phyloP scores from a whole-genome alignment of 2,113 vertebrate genomes.

The Alectura lathami region DNA sequence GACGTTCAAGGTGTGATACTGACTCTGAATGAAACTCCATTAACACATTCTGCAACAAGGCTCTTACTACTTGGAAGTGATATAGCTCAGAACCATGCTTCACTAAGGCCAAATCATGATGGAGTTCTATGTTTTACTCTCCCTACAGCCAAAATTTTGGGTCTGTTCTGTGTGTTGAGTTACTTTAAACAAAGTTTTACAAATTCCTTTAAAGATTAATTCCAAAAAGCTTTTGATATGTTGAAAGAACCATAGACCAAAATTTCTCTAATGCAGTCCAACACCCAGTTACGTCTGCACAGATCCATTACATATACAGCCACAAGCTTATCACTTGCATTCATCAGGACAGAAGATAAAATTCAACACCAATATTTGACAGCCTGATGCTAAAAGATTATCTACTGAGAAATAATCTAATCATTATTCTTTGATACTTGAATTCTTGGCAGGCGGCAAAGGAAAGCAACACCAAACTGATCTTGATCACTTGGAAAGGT shows the following conservation, averaged over 20 bases:
- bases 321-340: neutral
- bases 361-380: slow-evolving; percentile 28
- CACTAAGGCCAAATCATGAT: neutral
- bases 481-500: neutral
- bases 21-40: neutral
- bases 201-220: neutral
- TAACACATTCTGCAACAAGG: neutral
- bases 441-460: slow-evolving; percentile 26
- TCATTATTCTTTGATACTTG: slow-evolving; percentile 21
- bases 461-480: neutral
- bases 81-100: neutral
- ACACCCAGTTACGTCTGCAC: neutral
- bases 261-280: slow-evolving; percentile 11
- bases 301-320: slow-evolving; percentile 39
- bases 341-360: slow-evolving; percentile 42
- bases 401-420: slow-evolving; percentile 29
- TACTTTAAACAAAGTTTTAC: neutral
- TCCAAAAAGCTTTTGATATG: neutral
- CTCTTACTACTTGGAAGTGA: neutral
- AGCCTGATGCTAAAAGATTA: slow-evolving; percentile 35
- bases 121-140: neutral
- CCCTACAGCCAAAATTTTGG: neutral
- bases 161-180: neutral
- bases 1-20: neutral
- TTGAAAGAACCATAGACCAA: neutral